Evolutionary conservation across 2,888 invertebrate species (phyloP).

Genomic region (Zeuzera pyrina): DNA sequence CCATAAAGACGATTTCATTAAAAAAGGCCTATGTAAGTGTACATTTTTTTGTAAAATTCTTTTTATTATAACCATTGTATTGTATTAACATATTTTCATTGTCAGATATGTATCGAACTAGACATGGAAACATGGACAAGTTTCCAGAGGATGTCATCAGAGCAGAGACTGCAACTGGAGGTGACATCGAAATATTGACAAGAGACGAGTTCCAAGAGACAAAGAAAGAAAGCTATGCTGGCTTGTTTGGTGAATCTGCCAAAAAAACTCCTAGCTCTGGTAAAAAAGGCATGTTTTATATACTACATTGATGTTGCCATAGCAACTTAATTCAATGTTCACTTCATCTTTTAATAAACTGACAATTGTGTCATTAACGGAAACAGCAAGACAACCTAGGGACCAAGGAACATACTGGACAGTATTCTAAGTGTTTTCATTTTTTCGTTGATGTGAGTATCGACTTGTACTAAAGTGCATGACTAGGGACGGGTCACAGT

Average conservation of each 20-base stretch:
- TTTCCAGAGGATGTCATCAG: constrained; percentile 83
- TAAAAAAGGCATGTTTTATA: constrained; percentile 37
- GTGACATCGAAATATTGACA: constrained; percentile 79
- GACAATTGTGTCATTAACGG: too few relatives aligned
- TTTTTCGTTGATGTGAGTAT: too few relatives aligned
- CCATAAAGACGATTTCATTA: constrained; percentile 85
- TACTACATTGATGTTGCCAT: neutral
- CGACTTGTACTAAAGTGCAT: too few relatives aligned
- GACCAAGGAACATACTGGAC: too few relatives aligned
- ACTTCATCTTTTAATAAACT: too few relatives aligned
- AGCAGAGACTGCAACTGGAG: constrained; percentile 81
- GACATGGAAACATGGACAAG: constrained; percentile 81
- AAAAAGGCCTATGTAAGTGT: constrained; percentile 84
- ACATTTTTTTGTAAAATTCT: neutral
- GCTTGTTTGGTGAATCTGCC: constrained; percentile 56
- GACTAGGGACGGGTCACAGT: too few relatives aligned
- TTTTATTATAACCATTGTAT: neutral
- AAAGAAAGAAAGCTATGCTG: constrained; percentile 60
- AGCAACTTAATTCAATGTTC: neutral
- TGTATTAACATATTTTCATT: constrained; percentile 13
- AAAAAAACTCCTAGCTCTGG: constrained; percentile 32
- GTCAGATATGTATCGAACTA: constrained; percentile 75
- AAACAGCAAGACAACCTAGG: too few relatives aligned
- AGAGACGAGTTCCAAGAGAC: constrained; percentile 68
- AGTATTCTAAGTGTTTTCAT: too few relatives aligned